Base-by-base conservation (phyloP, 1,140 invertebrate genomes). In the Charaxes varanes region DNA sequence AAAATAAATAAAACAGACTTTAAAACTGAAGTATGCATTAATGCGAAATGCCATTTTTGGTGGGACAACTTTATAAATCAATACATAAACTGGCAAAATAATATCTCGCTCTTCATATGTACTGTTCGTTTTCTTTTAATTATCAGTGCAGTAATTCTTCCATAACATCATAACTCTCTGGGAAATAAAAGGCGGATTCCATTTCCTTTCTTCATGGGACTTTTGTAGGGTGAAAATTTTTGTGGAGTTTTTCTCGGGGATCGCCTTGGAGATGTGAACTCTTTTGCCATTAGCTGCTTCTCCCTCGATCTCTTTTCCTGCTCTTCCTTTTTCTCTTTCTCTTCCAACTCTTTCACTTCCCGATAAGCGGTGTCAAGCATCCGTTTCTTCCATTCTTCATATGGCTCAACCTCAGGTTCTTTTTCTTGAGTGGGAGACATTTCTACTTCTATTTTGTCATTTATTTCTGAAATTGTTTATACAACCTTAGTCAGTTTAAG, bases 211-310 rank as follows among this genome's bases (percentile, higher is more conserved):
- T 62, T 62, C 4, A 4, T 53, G 11, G 63, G 54, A 17, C 42
- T 63, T 45, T 76, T 74, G 22, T 71, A 73, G 2, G 76, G 71
- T 0, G 71, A 66, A 46, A 49, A 68, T 16, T 77, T 80, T 27
- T 71, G 66, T 1, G 68, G 61, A 0, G 66, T 66, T 40, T 80
- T 80, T 18, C 73, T 61, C 0, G 73, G 77, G 0, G 73, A 72
- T 7, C 62, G 51, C 18, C 76, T 58, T 4, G 69, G 60, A 3
- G 68, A 46, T 4, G 47, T 14, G 23, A 40, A 45, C 14, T 56
- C 42, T 35, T 23, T 17, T 33, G 26, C 41, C 17, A n/a, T 17
- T 32, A 19, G 14, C 16, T 53, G 48, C 11, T 43, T 27, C 0
- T 22, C 23, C 19, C 31, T 50, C 1, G 18, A 13, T 35, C 16